Conservation (phyloP, 1,140 invertebrate species). For the Dryas iulia region DNA sequence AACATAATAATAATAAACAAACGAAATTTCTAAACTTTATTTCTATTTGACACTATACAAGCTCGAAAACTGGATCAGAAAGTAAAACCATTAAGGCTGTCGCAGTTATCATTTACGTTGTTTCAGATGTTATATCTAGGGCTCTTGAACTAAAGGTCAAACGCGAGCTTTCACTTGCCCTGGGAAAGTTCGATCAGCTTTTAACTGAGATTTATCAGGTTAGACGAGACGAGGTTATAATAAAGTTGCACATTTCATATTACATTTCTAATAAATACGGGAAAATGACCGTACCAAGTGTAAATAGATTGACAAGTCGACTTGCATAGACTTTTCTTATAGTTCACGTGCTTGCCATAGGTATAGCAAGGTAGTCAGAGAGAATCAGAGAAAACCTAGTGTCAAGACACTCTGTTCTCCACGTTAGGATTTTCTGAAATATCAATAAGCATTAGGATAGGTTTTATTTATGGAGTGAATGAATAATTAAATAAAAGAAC, state of each 20-base stretch:
- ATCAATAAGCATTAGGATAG: no score
- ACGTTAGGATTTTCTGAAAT: no score
- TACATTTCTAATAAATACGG: not conserved
- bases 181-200: constrained; percentile 22
- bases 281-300: no score
- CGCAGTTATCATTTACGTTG: constrained; percentile 12
- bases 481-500: no score
- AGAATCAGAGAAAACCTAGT: no score
- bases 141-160: constrained; percentile 23
- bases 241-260: not conserved
- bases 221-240: not conserved
- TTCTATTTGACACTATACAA: not conserved
- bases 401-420: no score
- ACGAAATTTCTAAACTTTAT: not conserved
- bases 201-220: constrained; percentile 1
- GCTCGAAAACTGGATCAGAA: not conserved
- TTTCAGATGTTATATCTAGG: constrained; percentile 7
- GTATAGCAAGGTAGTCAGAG: no score
- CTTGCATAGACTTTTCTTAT: no score
- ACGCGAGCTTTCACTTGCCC: constrained; percentile 26
- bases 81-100: constrained; percentile 2
- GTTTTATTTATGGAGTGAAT: no score
- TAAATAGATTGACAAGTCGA: no score
- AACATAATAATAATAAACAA: no score
- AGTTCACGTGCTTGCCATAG: no score